phyloP scores from a whole-genome alignment of 2,113 vertebrate genomes.

The Pelvicachromis taeniatus region DNA sequence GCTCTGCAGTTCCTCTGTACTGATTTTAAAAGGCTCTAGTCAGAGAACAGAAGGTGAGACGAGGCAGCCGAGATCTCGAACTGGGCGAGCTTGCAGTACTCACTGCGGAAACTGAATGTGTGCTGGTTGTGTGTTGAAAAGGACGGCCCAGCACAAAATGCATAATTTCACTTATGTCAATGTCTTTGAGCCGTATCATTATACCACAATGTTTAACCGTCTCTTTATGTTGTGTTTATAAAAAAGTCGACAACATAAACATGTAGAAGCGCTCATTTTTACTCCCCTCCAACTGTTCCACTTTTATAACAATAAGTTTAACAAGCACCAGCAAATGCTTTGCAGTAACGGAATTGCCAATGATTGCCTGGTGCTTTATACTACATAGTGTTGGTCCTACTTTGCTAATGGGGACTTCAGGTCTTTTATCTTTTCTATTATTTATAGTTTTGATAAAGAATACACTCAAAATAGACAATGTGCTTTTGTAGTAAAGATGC shows the following conservation, averaged over 20 bases:
- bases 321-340: neutral
- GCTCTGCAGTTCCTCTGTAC: neutral
- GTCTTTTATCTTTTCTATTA: neutral
- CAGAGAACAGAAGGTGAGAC: constrained; percentile 16
- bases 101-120: neutral
- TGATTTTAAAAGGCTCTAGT: constrained; percentile 14
- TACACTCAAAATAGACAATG: neutral
- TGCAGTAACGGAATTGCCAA: neutral
- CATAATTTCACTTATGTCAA: neutral
- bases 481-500: neutral
- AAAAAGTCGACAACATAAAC: neutral
- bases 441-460: neutral
- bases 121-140: neutral
- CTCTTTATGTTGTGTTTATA: neutral
- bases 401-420: neutral
- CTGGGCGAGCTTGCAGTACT: neutral
- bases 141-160: neutral
- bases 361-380: neutral
- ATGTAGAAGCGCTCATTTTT: neutral
- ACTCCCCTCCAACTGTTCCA: neutral
- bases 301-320: neutral
- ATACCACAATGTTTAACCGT: neutral
- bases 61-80: neutral
- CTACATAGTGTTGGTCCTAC: neutral
- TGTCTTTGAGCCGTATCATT: neutral